Evolutionary conservation across 2,888 invertebrate species (phyloP).

Genomic region (Molorchus minor): DNA sequence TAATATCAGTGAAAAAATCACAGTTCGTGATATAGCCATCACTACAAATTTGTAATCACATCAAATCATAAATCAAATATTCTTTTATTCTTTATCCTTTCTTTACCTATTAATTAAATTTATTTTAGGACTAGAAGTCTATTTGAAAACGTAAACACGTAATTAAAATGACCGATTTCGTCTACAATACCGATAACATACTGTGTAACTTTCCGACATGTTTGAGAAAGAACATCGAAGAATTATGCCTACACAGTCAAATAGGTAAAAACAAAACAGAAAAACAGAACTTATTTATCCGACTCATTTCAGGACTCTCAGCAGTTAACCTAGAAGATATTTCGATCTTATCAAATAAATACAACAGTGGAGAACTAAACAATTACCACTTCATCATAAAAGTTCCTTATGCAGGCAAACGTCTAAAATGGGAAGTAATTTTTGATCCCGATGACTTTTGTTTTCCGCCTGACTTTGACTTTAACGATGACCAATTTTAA

Average conservation of each 20-base stretch:
- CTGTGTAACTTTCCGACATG: constrained; percentile 45
- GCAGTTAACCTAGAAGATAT: constrained; percentile 37
- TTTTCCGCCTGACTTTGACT: constrained; percentile 80
- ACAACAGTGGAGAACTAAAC: constrained; percentile 26
- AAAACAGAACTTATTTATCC: background rate
- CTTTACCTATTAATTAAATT: no score
- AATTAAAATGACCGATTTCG: constrained; percentile 32
- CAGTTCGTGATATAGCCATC: no score
- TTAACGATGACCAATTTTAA: constrained; percentile 75
- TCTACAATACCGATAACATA: constrained; percentile 38
- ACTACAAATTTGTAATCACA: no score
- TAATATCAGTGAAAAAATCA: no score
- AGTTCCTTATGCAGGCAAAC: constrained; percentile 76
- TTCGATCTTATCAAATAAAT: constrained; percentile 20
- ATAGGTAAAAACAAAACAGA: constrained; percentile 43
- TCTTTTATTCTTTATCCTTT: no score
- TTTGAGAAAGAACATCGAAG: constrained; percentile 47
- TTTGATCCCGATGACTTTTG: constrained; percentile 66
- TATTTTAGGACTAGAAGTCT: no score
- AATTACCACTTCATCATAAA: constrained; percentile 67
- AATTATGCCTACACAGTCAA: constrained; percentile 44
- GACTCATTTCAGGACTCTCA: constrained; percentile 43
- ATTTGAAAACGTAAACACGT: no score
- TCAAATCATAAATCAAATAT: no score
- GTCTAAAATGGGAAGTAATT: constrained; percentile 74